These are phyloP conservation scores for Vulpes lagopus DNA, from an alignment of 2,113 vertebrate genomes.

Conservation along the genomic window DNA sequence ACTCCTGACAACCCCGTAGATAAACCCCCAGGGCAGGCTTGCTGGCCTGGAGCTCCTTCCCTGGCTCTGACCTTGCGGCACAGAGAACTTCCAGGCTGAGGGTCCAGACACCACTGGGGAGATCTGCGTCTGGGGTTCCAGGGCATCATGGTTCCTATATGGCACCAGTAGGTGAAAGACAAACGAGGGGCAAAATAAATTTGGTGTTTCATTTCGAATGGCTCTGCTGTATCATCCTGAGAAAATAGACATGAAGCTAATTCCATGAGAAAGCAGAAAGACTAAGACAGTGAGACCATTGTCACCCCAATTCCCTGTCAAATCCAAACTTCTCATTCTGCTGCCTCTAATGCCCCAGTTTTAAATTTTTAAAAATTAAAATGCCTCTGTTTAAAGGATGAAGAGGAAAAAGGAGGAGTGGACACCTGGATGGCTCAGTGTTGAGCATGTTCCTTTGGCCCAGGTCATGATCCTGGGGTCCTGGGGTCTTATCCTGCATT, in stretches of 20 bases:
- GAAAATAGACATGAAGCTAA: background rate
- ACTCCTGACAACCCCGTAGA: constrained; percentile 70
- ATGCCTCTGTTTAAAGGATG: background rate
- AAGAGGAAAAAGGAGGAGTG: background rate
- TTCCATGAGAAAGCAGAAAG: background rate
- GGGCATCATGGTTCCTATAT: background rate
- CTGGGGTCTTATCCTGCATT: no score
- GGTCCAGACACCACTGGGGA: background rate
- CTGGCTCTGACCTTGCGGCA: background rate
- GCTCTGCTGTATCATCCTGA: background rate
- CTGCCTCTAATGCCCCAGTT: background rate
- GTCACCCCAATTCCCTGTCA: background rate
- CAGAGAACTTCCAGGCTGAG: background rate
- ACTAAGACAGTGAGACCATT: background rate
- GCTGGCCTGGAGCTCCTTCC: background rate
- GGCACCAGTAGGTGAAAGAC: background rate
- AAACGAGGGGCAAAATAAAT: constrained; percentile 15
- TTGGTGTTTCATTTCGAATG: background rate
- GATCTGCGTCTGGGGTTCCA: background rate
- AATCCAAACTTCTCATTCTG: background rate
- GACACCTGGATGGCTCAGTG: no score
- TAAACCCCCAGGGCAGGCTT: constrained; percentile 58
- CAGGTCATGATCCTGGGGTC: no score
- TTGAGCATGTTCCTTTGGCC: no score
- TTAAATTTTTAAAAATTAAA: background rate